These are phyloP conservation scores for Tapera naevia DNA, from an alignment of 2,797 vertebrate species.

Conservation along the genomic window DNA sequence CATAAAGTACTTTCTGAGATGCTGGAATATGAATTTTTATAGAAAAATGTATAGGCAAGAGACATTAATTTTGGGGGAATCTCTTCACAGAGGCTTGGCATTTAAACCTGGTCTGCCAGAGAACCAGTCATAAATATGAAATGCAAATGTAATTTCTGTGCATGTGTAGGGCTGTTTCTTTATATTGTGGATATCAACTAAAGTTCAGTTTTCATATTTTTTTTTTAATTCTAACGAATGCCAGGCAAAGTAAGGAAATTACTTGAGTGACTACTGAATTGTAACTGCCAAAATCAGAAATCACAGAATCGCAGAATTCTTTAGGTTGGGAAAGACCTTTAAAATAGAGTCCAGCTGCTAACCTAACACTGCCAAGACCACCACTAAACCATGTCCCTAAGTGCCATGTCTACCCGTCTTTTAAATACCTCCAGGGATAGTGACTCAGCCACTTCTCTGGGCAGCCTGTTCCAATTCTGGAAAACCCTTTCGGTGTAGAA, in stretches of 20 bases:
- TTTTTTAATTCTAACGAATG: not conserved
- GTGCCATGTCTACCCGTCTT: no score
- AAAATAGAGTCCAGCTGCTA: no score
- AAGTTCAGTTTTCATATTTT: not conserved
- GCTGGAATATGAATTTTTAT: slow-evolving; percentile 1
- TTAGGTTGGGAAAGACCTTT: no score
- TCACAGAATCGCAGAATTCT: not conserved
- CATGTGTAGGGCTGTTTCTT: not conserved
- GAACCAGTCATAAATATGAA: not conserved
- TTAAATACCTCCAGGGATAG: no score
- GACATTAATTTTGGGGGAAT: not conserved
- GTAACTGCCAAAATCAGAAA: not conserved
- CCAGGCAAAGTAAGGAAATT: not conserved
- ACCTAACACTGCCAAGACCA: no score
- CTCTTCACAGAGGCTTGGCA: not conserved
- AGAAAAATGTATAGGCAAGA: not conserved
- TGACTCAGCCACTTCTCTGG: no score
- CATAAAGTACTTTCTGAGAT: not conserved
- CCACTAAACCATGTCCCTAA: no score
- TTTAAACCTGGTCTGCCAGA: not conserved
- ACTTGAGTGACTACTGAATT: not conserved
- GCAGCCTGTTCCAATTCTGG: no score
- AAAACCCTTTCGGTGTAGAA: no score
- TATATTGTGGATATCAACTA: not conserved
- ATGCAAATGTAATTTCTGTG: not conserved